Conservation (phyloP, 2,888 invertebrate species). For the Odontocolon sp. region DNA sequence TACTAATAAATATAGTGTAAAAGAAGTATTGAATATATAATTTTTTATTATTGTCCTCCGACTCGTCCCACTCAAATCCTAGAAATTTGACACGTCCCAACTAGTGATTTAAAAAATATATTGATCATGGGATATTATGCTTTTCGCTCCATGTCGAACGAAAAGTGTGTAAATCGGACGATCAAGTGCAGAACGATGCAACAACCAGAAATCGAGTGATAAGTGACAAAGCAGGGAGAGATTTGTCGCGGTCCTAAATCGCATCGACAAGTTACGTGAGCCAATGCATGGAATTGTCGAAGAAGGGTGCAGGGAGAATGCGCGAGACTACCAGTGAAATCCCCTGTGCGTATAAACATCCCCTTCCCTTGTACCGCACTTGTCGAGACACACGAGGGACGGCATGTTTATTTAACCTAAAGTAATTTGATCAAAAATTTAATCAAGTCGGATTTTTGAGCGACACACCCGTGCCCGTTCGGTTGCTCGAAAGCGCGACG, state of each 20-base stretch:
- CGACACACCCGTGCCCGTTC: constrained; percentile 62
- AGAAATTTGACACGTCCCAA: no score
- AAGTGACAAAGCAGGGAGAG: constrained; percentile 58
- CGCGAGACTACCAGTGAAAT: background rate
- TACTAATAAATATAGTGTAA: no score
- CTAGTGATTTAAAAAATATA: no score
- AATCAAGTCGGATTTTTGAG: constrained; percentile 80
- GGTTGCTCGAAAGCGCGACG: constrained; percentile 70
- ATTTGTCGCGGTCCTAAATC: constrained; percentile 61
- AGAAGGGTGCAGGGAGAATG: constrained; percentile 39
- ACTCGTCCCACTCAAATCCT: no score
- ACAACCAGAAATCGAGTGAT: constrained; percentile 17
- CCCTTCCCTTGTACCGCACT: background rate
- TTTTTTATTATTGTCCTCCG: no score
- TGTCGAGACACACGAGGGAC: constrained; percentile 5
- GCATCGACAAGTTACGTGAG: constrained; percentile 64
- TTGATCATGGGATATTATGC: background rate
- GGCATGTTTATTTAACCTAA: constrained; percentile 80
- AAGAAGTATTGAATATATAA: no score
- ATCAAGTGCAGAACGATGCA: background rate
- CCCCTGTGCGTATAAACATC: background rate
- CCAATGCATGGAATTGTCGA: constrained; percentile 71
- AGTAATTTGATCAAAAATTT: constrained; percentile 81
- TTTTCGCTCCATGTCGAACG: background rate
- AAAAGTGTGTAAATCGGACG: background rate